Evolutionary conservation across 2,888 invertebrate species (phyloP).

Genomic region (Nomada fabriciana): DNA sequence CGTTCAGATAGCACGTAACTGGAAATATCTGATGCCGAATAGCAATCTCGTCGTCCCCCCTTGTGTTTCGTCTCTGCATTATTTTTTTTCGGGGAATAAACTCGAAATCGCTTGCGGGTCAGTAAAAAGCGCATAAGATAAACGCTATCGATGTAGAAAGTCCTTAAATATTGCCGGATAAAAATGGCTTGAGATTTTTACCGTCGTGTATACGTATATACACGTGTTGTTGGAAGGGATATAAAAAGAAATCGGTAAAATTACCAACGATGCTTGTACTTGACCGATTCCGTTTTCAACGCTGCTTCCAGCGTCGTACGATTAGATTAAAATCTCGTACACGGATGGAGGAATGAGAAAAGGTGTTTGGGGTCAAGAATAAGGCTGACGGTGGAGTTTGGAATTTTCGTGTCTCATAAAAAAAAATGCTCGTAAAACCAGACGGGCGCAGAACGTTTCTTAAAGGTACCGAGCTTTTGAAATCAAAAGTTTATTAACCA

Average conservation of each 20-base stretch:
- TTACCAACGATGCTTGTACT: conserved; percentile 5
- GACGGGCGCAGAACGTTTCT: conserved; percentile 35
- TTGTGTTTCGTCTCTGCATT: not conserved
- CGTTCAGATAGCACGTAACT: too few species aligned
- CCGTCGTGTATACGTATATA: not conserved
- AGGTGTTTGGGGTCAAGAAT: conserved; percentile 18
- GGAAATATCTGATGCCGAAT: too few species aligned
- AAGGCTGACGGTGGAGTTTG: conserved; percentile 1
- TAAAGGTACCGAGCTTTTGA: conserved; percentile 35
- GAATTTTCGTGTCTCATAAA: conserved; percentile 64
- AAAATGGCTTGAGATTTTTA: conserved; percentile 9
- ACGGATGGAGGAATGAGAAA: conserved; percentile 9
- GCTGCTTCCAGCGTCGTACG: conserved; percentile 65
- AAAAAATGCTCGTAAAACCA: conserved; percentile 64
- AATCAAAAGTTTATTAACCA: conserved; percentile 67
- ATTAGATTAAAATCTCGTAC: conserved; percentile 75
- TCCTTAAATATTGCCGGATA: conserved; percentile 2
- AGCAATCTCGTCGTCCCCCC: not conserved
- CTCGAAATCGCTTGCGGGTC: not conserved
- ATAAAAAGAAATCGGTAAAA: conserved; percentile 33
- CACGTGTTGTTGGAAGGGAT: not conserved
- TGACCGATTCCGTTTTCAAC: conserved; percentile 63
- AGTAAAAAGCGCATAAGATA: conserved; percentile 22
- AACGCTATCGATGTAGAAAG: conserved; percentile 24
- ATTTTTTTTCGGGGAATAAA: not conserved